Evolutionary conservation across 2,888 invertebrate species (phyloP), one percentile per base, ranked within the genome.

Genomic region (Plagodis dolabraria): DNA sequence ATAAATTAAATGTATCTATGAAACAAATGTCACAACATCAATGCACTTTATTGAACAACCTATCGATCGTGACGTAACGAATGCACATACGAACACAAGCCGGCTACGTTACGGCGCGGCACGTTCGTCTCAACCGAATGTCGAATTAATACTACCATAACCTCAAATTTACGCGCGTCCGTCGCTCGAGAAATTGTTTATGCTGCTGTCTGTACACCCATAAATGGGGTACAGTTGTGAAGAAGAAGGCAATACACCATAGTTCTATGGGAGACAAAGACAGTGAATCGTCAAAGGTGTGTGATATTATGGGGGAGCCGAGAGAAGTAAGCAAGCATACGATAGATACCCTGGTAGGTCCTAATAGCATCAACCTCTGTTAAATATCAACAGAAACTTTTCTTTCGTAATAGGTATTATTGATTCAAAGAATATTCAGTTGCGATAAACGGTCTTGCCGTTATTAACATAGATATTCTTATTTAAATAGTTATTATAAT

Each of bases 111-210:
- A 58, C 71, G 64, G 47, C 63, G 50, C 65, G 65, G 70, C 80
- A 83, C 90, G 89, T 89, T 76, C 89, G 82, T 76, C 80, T 77
- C 72, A 68, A 75, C 74, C 84, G 84, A 84, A 85, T 77, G 89
- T 81, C 76, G 85, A 84, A 83, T 86, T 87, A 87, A 87, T 86
- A 92, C 92, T 92, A 89, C 85, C 86, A 88, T 91, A 90, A 92
- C 92, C 90, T 92, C 84, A 90, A 91, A 91, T 83, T 86, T 89
- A 88, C 86, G 87, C 87, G 85, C 84, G 83, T 84, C 75, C 84
- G 83, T 84, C 75, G 86, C 76, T 82, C 80, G 82, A 84, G 86
- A 86, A 82, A 89, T 86, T 87, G 86, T 91, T 89, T 88, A 85
- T 89, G 84, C 86, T 83, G 83, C 86, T 82, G 83, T 82, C 85